phyloP scores from a whole-genome alignment of 2,797 vertebrate species.

The Melanotaenia maccullochi region DNA sequence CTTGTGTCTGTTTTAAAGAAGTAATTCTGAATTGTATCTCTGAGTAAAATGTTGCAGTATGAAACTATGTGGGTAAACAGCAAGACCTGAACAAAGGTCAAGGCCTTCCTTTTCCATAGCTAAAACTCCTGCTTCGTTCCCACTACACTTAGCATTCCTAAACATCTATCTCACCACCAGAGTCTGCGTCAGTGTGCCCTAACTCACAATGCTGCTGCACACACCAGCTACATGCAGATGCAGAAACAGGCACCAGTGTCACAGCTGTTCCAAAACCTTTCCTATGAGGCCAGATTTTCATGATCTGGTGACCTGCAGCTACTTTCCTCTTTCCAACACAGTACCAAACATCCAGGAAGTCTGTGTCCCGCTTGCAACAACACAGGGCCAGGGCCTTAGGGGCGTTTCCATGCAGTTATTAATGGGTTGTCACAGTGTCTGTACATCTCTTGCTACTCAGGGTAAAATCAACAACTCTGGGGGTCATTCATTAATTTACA shows the following conservation, averaged over 20 bases:
- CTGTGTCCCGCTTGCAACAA: slow-evolving; percentile 47
- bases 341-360: slow-evolving; percentile 66
- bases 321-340: slow-evolving; percentile 61
- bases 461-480: slow-evolving; percentile 78
- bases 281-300: slow-evolving; percentile 27
- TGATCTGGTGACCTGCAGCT: slow-evolving; percentile 56
- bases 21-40: accelerated
- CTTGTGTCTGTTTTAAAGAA: background rate
- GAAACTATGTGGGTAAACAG: slow-evolving; percentile 40
- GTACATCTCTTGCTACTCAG: slow-evolving; percentile 66
- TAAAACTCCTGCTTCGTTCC: slow-evolving; percentile 65
- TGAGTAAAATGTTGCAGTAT: background rate
- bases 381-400: slow-evolving; percentile 49
- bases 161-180: slow-evolving; percentile 69
- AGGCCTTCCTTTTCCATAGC: slow-evolving; percentile 69
- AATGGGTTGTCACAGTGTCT: slow-evolving; percentile 69
- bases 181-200: slow-evolving; percentile 61
- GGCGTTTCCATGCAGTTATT: slow-evolving; percentile 70
- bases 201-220: slow-evolving; percentile 54
- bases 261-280: slow-evolving; percentile 15
- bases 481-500: slow-evolving; percentile 74
- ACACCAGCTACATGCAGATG: slow-evolving; percentile 4
- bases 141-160: slow-evolving; percentile 79
- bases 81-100: slow-evolving; percentile 56
- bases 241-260: slow-evolving; percentile 10